Percentiles rank a stretch among this genome's conserved stretches.
Conservation (phyloP, 1,140 invertebrate species). For the Aradophagus sp. region DNA sequence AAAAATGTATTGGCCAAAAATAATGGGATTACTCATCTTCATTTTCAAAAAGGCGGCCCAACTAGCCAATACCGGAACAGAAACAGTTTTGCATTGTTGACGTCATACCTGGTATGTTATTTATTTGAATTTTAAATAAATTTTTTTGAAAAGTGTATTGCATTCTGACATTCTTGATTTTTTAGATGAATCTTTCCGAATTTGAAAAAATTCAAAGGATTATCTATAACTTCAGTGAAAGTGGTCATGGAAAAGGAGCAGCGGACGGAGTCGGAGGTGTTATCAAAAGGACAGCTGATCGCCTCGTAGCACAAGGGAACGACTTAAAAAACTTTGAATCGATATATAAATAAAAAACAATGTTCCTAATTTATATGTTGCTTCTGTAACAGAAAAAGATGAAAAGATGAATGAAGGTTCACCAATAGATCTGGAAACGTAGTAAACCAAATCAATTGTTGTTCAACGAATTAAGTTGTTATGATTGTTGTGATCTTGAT, state of each 20-base stretch:
- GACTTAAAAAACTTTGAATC: constrained; percentile 17
- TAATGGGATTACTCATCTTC: constrained; percentile 3
- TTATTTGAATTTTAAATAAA: background rate
- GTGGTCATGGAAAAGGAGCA: constrained; percentile 31
- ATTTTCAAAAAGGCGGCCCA: constrained; percentile 18
- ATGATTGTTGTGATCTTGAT: constrained; percentile 10
- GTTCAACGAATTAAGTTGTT: constrained; percentile 40
- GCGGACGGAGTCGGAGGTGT: constrained; percentile 25
- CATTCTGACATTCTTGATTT: background rate
- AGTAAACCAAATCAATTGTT: constrained; percentile 5
- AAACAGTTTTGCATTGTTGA: constrained; percentile 10
- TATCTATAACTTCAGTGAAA: constrained; percentile 26
- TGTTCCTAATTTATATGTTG: constrained; percentile 13
- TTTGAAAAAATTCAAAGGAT: constrained; percentile 12
- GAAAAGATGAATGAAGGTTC: constrained; percentile 19
- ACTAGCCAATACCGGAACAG: constrained; percentile 17
- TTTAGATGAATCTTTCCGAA: constrained; percentile 5
- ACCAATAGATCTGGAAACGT: constrained; percentile 35
- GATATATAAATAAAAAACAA: constrained; percentile 3
- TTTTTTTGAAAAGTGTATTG: constrained; percentile 11
- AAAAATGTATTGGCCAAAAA: background rate
- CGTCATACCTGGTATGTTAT: constrained; percentile 12
- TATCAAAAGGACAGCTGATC: constrained; percentile 18
- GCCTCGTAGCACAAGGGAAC: constrained; percentile 17
- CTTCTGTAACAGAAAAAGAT: constrained; percentile 6